phyloP scores from a whole-genome alignment of 2,797 vertebrate genomes.

The Neoniphon sammara region DNA sequence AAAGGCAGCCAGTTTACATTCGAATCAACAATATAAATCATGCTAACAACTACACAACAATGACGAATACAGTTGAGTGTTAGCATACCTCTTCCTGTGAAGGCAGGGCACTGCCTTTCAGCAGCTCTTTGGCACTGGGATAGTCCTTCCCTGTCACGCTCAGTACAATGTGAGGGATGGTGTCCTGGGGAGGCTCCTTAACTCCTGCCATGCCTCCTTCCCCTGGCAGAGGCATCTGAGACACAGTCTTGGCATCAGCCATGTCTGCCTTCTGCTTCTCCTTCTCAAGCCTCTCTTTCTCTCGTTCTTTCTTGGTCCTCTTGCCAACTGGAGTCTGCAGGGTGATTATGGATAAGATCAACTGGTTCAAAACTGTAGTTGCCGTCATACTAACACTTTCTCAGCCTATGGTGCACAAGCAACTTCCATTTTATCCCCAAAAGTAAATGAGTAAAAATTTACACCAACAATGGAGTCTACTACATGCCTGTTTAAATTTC shows the following conservation, averaged over 20 bases:
- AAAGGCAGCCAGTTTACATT: neutral
- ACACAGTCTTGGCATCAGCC: constrained; percentile 53
- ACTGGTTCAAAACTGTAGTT: no score
- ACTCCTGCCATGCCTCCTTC: constrained; percentile 36
- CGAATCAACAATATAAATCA: neutral
- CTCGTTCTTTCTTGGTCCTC: constrained; percentile 79
- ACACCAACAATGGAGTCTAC: no score
- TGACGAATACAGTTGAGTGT: neutral
- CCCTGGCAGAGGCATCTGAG: constrained; percentile 38
- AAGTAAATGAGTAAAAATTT: no score
- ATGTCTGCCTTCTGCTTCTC: constrained; percentile 67
- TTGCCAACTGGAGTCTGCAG: constrained; percentile 69
- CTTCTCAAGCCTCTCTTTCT: constrained; percentile 75
- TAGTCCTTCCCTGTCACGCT: constrained; percentile 67
- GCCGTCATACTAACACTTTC: neutral
- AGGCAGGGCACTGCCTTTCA: constrained; percentile 79
- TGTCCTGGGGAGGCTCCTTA: constrained; percentile 45
- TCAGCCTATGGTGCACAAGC: neutral
- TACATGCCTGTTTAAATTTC: no score
- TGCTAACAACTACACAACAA: neutral
- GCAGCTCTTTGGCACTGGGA: constrained; percentile 62
- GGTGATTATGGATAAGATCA: neutral
- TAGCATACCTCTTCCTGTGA: constrained; percentile 77
- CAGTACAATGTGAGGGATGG: constrained; percentile 84
- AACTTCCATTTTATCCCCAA: no score